Conservation (phyloP, 2,113 vertebrate genomes). For the Blennius ocellaris region DNA sequence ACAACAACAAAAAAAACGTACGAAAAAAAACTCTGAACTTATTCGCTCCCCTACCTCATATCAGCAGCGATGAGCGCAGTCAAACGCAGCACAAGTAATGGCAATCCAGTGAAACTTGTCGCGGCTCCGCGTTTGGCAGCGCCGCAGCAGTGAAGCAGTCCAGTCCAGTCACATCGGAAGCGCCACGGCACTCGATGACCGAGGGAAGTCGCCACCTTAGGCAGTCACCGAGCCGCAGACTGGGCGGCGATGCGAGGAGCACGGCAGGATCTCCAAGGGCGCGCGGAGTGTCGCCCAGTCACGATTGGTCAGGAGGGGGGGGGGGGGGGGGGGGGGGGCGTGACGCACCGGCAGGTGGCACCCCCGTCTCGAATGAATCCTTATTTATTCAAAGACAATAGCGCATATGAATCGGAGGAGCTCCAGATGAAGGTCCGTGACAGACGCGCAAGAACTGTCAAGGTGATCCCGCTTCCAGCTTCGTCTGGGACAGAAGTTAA, state of each 20-base stretch:
- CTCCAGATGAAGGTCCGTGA: not conserved
- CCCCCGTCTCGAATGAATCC: constrained; percentile 68
- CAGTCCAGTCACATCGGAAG: constrained; percentile 40
- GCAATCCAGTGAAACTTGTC: constrained; percentile 68
- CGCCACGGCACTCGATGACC: not conserved
- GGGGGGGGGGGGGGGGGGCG: constrained; percentile 30
- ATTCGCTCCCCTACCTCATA: constrained; percentile 62
- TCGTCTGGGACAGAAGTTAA: not conserved
- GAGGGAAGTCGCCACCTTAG: constrained; percentile 42
- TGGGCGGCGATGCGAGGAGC: constrained; percentile 52
- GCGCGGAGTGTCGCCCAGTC: constrained; percentile 53
- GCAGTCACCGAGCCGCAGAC: constrained; percentile 44
- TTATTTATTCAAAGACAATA: constrained; percentile 61
- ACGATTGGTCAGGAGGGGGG: constrained; percentile 71
- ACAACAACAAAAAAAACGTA: not conserved
- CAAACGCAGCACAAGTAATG: constrained; percentile 26
- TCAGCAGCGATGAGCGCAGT: constrained; percentile 21
- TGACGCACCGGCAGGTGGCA: constrained; percentile 83
- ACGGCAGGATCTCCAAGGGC: constrained; percentile 75
- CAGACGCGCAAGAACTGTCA: not conserved
- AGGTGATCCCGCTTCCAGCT: not conserved
- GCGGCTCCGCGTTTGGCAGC: constrained; percentile 52
- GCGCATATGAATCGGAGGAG: not conserved
- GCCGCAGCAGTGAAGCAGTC: constrained; percentile 42
- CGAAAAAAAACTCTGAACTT: constrained; percentile 26